Conservation (phyloP, 2,113 vertebrate species). For the Eurystomus gularis region DNA sequence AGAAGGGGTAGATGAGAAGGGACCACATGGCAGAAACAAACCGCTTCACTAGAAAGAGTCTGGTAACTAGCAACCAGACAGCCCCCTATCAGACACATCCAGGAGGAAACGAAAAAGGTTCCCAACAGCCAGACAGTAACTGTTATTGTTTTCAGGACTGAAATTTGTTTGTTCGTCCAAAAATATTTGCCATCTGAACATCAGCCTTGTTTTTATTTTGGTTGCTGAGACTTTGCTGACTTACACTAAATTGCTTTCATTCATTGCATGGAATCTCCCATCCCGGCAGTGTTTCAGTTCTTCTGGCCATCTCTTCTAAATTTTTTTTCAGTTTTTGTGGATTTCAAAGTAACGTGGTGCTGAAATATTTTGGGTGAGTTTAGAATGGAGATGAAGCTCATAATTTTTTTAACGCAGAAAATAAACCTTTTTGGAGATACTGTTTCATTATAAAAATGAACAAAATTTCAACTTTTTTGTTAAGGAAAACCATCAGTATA, state of each 20-base stretch:
- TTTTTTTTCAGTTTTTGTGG: too few relatives aligned
- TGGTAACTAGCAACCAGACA: constrained; percentile 1
- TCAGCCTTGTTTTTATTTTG: background rate
- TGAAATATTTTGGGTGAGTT: background rate
- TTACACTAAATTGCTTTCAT: background rate
- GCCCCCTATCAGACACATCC: background rate
- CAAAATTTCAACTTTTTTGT: background rate
- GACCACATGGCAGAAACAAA: background rate
- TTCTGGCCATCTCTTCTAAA: background rate
- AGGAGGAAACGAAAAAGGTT: accelerated
- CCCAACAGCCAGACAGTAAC: background rate
- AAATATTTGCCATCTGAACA: background rate
- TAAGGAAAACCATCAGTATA: background rate
- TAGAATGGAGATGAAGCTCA: background rate
- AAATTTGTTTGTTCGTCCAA: background rate
- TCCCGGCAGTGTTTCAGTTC: background rate
- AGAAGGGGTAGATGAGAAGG: background rate
- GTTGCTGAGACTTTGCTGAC: background rate
- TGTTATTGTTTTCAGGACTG: background rate
- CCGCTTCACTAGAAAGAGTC: background rate
- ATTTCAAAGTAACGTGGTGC: background rate
- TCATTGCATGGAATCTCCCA: background rate
- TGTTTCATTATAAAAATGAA: background rate
- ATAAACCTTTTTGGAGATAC: background rate
- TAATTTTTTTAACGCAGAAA: background rate